Evolutionary conservation across 1,140 invertebrate species (phyloP).

Genomic region (Leptinotarsa defecta): DNA sequence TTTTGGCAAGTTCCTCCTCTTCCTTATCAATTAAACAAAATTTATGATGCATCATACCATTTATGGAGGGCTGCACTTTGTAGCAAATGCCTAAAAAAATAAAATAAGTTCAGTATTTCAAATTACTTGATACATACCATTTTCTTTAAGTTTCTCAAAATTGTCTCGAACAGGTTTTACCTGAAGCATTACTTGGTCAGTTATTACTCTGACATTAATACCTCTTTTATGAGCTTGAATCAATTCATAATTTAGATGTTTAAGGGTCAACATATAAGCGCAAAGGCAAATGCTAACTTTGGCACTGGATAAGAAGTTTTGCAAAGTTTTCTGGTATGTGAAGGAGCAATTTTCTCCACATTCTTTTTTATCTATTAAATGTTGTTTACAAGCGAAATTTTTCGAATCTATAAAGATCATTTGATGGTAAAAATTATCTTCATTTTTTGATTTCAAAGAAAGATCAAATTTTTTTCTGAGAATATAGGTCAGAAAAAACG

Average conservation of each 20-base stretch:
- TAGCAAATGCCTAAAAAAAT: slow-evolving; percentile 41
- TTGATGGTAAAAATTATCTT: slow-evolving; percentile 38
- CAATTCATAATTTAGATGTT: slow-evolving; percentile 35
- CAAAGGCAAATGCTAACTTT: slow-evolving; percentile 45
- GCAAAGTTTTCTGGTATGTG: slow-evolving; percentile 31
- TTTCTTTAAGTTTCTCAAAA: slow-evolving; percentile 26
- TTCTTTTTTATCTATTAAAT: slow-evolving; percentile 34
- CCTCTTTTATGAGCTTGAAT: slow-evolving; percentile 41
- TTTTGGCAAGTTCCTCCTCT: slow-evolving; percentile 35
- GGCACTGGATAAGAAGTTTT: slow-evolving; percentile 39
- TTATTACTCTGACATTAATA: slow-evolving; percentile 42
- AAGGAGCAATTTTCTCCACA: slow-evolving; percentile 42
- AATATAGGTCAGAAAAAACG: slow-evolving; percentile 35
- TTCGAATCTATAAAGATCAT: slow-evolving; percentile 38
- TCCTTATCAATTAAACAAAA: slow-evolving; percentile 49
- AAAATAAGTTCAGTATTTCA: no score
- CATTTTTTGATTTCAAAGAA: slow-evolving; percentile 25
- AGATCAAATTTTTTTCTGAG: slow-evolving; percentile 34
- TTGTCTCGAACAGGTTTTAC: slow-evolving; percentile 27
- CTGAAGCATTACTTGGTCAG: slow-evolving; percentile 38
- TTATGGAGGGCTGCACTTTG: slow-evolving; percentile 31
- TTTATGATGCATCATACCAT: slow-evolving; percentile 49
- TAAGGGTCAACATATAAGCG: slow-evolving; percentile 42
- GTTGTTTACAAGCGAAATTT: slow-evolving; percentile 38
- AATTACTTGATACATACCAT: slow-evolving; percentile 29